Evolutionary conservation across 2,888 invertebrate genomes (phyloP).

Genomic region (Ectemnius continuus): DNA sequence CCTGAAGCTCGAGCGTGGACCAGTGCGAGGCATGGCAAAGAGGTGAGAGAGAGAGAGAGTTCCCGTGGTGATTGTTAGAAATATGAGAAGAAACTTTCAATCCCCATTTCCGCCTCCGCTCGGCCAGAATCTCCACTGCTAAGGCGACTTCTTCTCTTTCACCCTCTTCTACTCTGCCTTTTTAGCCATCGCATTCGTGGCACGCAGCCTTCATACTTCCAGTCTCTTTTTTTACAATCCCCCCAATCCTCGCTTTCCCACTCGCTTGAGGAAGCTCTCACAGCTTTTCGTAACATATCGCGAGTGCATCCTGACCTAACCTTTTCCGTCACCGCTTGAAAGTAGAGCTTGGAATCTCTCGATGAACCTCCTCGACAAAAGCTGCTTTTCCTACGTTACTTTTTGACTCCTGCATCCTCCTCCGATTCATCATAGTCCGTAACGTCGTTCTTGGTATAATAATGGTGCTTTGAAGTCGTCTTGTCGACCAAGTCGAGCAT

Average conservation of each 20-base stretch:
- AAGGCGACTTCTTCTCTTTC: constrained; percentile 47
- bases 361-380: constrained; percentile 63
- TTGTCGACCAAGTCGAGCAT: constrained; percentile 25
- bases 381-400: constrained; percentile 24
- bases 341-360: constrained; percentile 61
- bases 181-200: background rate
- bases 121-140: constrained; percentile 43
- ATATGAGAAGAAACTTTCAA: constrained; percentile 63
- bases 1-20: constrained; percentile 35
- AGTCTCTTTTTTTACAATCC: constrained; percentile 23
- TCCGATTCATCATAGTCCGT: too few relatives aligned
- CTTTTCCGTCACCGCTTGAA: constrained; percentile 62
- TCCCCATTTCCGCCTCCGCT: constrained; percentile 28
- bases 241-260: constrained; percentile 34
- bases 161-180: constrained; percentile 36
- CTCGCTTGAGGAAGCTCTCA: constrained; percentile 49
- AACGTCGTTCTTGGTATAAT: background rate
- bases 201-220: constrained; percentile 10
- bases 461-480: constrained; percentile 10
- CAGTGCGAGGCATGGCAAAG: background rate
- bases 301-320: constrained; percentile 63
- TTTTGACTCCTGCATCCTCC: constrained; percentile 1
- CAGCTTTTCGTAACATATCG: constrained; percentile 49
- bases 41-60: constrained; percentile 21
- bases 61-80: constrained; percentile 56